Percentiles rank a stretch among this genome's conserved stretches.
phyloP scores from a whole-genome alignment of 2,113 vertebrate genomes.

The Tetrax tetrax region DNA sequence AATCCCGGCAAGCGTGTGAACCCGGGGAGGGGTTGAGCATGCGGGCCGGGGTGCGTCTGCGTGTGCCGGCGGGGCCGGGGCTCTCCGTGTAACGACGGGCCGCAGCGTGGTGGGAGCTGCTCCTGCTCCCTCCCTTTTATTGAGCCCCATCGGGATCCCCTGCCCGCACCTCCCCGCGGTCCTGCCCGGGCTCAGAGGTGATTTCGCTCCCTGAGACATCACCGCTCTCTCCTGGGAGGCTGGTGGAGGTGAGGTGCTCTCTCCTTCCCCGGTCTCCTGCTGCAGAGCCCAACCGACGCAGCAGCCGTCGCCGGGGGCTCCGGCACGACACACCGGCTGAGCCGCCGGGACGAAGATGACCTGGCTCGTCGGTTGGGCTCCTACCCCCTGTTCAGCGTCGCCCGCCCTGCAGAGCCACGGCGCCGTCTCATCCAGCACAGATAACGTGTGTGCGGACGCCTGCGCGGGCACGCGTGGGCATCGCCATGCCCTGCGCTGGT shows the following conservation, averaged over 20 bases:
- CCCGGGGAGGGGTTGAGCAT: rapidly evolving
- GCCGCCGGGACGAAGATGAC: rapidly evolving
- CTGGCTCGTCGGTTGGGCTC: rapidly evolving
- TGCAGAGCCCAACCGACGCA: rapidly evolving
- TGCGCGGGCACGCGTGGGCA: rapidly evolving
- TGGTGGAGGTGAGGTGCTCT: background rate
- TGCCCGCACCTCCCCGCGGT: rapidly evolving
- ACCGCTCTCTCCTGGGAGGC: background rate
- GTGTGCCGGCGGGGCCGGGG: background rate
- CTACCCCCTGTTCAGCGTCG: rapidly evolving
- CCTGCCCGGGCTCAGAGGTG: background rate
- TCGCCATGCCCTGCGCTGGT: rapidly evolving
- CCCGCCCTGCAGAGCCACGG: rapidly evolving
- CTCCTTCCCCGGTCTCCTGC: background rate
- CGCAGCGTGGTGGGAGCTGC: rapidly evolving
- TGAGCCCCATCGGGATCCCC: background rate
- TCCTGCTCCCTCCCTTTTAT: background rate
- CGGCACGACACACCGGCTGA: rapidly evolving
- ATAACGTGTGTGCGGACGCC: rapidly evolving
- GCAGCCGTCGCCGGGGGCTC: background rate
- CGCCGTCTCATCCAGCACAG: rapidly evolving
- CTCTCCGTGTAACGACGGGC: background rate
- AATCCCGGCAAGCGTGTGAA: background rate
- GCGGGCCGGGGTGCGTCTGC: rapidly evolving
- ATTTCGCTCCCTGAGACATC: background rate